These are phyloP conservation scores for Morelia viridis DNA, from an alignment of 2,797 vertebrate genomes.

Conservation along the genomic window DNA sequence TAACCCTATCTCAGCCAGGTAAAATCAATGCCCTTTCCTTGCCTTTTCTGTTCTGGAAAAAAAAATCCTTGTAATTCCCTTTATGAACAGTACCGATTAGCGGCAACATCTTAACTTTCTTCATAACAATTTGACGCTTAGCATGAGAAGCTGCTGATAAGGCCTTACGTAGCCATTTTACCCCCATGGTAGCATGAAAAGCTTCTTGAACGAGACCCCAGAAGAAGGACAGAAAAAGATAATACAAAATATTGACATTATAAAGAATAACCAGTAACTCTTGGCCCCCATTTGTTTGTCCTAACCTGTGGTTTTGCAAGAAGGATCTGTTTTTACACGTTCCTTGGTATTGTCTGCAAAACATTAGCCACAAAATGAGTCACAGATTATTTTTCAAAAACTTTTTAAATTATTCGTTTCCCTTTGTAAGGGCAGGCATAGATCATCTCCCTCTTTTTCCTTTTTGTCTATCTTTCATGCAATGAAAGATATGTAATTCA, in stretches of 20 bases:
- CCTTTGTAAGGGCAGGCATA: neutral
- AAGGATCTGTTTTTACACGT: neutral
- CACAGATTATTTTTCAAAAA: neutral
- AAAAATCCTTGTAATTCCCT: conserved; percentile 54
- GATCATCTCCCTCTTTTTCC: neutral
- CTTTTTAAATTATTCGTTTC: neutral
- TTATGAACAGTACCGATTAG: conserved; percentile 52
- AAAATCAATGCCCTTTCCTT: conserved; percentile 53
- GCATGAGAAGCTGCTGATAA: conserved; percentile 47
- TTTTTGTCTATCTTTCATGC: too few relatives aligned
- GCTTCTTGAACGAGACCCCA: conserved; percentile 3
- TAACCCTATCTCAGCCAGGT: conserved; percentile 63
- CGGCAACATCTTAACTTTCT: conserved; percentile 51
- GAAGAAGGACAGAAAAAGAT: neutral
- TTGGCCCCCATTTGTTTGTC: neutral
- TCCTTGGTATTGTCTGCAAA: neutral
- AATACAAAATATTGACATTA: neutral
- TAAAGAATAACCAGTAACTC: neutral
- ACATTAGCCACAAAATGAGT: neutral
- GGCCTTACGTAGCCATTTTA: conserved; percentile 24
- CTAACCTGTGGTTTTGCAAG: neutral
- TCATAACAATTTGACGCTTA: conserved; percentile 49
- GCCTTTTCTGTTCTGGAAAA: conserved; percentile 4
- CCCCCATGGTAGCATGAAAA: neutral
- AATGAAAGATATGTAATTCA: neutral